phyloP scores from a whole-genome alignment of 2,797 vertebrate genomes.

The Strix occidentalis region DNA sequence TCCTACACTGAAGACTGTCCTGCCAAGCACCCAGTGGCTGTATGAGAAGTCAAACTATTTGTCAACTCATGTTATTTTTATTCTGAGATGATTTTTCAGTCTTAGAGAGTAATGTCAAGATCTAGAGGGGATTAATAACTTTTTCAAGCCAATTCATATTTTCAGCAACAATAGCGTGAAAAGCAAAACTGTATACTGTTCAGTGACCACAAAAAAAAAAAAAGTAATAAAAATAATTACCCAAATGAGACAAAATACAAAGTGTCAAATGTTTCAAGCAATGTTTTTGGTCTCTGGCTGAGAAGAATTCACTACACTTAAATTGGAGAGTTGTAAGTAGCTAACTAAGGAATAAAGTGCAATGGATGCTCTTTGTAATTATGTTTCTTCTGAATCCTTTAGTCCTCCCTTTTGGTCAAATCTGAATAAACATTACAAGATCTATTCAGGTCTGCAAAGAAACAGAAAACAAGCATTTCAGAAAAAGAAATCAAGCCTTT shows the following conservation, averaged over 20 bases:
- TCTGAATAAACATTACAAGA: neutral
- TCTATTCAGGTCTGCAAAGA: neutral
- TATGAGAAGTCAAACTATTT: neutral
- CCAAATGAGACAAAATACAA: neutral
- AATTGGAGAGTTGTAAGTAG: neutral
- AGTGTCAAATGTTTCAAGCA: neutral
- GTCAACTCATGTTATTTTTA: neutral
- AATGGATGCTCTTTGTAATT: neutral
- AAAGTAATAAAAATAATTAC: neutral
- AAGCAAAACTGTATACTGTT: neutral
- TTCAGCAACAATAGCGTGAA: neutral
- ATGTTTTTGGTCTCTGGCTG: neutral
- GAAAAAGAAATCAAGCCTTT: neutral
- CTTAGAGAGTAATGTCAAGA: neutral
- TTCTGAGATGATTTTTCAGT: neutral
- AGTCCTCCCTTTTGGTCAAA: neutral
- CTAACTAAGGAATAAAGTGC: neutral
- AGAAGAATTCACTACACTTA: neutral
- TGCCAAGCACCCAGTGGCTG: neutral
- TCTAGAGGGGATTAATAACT: neutral
- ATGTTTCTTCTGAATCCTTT: neutral
- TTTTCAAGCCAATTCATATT: neutral
- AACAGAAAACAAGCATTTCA: neutral
- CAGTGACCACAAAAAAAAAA: neutral
- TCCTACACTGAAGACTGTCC: accelerated